Conservation (phyloP, 2,113 vertebrate species). For the Trematomus loennbergii region DNA sequence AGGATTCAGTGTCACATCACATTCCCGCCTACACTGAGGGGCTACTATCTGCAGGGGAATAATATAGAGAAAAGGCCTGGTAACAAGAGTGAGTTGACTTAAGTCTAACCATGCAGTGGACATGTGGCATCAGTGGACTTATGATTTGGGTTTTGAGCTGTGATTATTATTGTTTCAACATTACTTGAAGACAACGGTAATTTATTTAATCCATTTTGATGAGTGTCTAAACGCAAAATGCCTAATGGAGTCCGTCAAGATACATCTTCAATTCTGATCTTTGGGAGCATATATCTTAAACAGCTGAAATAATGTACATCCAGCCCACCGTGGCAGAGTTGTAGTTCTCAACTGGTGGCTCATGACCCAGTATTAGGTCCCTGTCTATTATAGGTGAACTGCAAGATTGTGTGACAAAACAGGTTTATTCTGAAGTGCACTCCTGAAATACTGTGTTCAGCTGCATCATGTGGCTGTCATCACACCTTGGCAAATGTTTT, state of each 20-base stretch:
- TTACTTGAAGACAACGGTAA: not conserved
- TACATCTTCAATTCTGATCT: not conserved
- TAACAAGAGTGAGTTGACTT: not conserved
- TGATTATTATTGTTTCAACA: not conserved
- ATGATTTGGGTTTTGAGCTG: not conserved
- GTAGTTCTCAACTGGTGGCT: slow-evolving; percentile 68
- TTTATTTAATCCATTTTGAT: not conserved
- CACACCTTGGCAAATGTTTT: not conserved
- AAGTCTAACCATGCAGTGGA: not conserved
- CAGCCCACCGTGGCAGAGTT: slow-evolving; percentile 8
- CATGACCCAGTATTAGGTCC: not conserved
- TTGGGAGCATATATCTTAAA: not conserved
- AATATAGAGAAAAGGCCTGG: no score
- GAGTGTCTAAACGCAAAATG: not conserved
- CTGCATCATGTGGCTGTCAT: slow-evolving; percentile 8
- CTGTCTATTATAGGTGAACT: not conserved
- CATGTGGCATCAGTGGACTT: not conserved
- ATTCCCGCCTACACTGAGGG: not conserved
- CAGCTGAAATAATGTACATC: slow-evolving; percentile 2
- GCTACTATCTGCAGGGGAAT: no score
- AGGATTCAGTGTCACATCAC: not conserved
- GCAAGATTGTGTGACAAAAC: not conserved
- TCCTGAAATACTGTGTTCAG: slow-evolving; percentile 7
- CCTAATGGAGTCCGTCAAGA: not conserved
- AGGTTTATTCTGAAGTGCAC: not conserved